These are phyloP conservation scores for Chloebia gouldiae DNA, from an alignment of 2,113 vertebrate species.

Conservation along the genomic window DNA sequence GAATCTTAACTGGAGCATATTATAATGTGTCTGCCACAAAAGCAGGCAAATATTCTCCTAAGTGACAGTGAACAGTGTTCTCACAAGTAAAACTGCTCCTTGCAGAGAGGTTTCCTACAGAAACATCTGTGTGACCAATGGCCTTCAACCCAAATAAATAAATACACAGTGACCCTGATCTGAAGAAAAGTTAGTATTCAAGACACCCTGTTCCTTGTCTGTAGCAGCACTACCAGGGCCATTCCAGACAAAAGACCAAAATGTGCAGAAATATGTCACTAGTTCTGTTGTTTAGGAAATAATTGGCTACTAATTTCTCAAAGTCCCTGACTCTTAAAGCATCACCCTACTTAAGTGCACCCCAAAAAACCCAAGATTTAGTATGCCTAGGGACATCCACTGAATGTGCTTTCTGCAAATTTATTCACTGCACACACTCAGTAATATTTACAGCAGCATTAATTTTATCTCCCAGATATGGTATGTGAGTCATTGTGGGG, in stretches of 20 bases:
- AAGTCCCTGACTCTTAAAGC: neutral
- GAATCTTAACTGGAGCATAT: neutral
- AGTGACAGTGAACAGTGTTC: neutral
- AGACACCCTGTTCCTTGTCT: neutral
- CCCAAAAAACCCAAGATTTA: neutral
- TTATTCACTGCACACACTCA: neutral
- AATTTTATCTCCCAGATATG: neutral
- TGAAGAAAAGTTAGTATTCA: neutral
- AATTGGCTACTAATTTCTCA: neutral
- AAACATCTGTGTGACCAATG: neutral
- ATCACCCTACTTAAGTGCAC: neutral
- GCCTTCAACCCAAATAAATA: neutral
- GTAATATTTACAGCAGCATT: neutral
- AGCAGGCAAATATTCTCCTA: neutral
- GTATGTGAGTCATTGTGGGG: neutral
- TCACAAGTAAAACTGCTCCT: neutral
- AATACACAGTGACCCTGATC: neutral
- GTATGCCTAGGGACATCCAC: neutral
- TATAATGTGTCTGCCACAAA: neutral
- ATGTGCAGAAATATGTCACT: neutral
- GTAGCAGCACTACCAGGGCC: neutral
- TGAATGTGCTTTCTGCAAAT: neutral
- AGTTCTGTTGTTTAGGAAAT: neutral
- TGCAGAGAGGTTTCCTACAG: neutral
- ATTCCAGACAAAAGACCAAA: neutral